Conservation (phyloP, 2,797 vertebrate species). For the Xyrichtys novacula region DNA sequence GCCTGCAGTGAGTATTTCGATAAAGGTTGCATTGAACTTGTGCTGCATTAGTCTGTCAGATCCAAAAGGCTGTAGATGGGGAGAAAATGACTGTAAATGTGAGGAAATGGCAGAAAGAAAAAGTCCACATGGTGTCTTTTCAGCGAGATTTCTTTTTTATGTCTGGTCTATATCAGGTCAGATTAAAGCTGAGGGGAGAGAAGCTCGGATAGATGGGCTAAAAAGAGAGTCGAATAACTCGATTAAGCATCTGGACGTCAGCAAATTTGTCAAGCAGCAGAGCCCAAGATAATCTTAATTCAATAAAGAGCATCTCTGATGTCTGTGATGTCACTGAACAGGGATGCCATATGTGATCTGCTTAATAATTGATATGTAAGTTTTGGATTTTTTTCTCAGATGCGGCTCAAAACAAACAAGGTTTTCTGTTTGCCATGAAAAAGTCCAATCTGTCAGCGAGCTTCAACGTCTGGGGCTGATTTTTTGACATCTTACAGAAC, state of each 20-base stretch:
- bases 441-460: slow-evolving; percentile 16
- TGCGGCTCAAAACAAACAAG: background rate
- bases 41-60: slow-evolving; percentile 12
- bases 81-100: slow-evolving; percentile 35
- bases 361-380: slow-evolving; percentile 2
- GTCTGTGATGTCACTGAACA: slow-evolving; percentile 10
- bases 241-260: slow-evolving; percentile 42
- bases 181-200: slow-evolving; percentile 8
- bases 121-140: background rate
- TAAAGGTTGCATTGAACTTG: slow-evolving; percentile 30
- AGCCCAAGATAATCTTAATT: slow-evolving; percentile 36
- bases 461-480: slow-evolving; percentile 21
- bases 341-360: slow-evolving; percentile 24
- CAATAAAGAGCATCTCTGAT: slow-evolving; percentile 37
- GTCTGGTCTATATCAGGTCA: slow-evolving; percentile 1
- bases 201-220: slow-evolving; percentile 8
- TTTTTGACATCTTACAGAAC: slow-evolving; percentile 33
- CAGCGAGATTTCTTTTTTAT: slow-evolving; percentile 1
- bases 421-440: slow-evolving; percentile 16
- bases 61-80: slow-evolving; percentile 13
- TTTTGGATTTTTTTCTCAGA: slow-evolving; percentile 17
- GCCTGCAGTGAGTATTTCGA: slow-evolving; percentile 22
- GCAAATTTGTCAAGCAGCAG: slow-evolving; percentile 31
- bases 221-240: slow-evolving; percentile 35
- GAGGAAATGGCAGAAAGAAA: slow-evolving; percentile 5